Base-by-base conservation (phyloP, 1,140 invertebrate genomes). In the Brachionus angularis region DNA sequence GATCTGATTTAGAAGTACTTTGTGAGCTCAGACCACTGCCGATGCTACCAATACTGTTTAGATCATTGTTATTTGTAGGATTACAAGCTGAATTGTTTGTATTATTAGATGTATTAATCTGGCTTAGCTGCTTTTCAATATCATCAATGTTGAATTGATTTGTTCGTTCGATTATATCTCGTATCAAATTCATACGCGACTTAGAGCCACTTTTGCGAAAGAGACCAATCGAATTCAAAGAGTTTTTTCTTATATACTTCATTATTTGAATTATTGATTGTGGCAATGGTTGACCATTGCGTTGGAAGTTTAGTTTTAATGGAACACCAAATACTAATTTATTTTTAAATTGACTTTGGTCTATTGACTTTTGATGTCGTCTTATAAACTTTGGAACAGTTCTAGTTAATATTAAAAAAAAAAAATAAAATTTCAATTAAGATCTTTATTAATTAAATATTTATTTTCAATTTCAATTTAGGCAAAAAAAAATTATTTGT, bases 261-360 rank as follows among this genome's bases (percentile, higher is more conserved):
- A 96, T 83, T 16, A 91, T 91, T 31, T 88, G 86, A 71, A 91
- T 87, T 72, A 96, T 90, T 72, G 89, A 88, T 76, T 88, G 87
- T 3, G 93, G 92, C 72, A 96, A 78, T 0, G 91, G 88, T 77
- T 93, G 89, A 0, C 91, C 92, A 31, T 88, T 91, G 73, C 90
- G 85, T 79, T 93, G 91, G 5, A 91, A 82, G 2, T 88, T 89
- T 14, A 93, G 82, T 0, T 88, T 83, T 1, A 95, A 81, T 0
- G 92, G 91, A 2, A 95, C 89, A 0, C 91, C 92, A 78, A 95
- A 95, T 0, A 94, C 89, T 27, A 88, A 89, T 79, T 91, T 91
- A 79, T 93, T 91, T 27, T 64, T 64, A 14, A 31, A 64, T 12
- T 39, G 7, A 21, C 72, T 77, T 36, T 58, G 53, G 39, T 58